Evolutionary conservation across 2,113 vertebrate genomes (phyloP), one percentile per base, ranked within the genome.

Genomic region (Thryonomys swinderianus): DNA sequence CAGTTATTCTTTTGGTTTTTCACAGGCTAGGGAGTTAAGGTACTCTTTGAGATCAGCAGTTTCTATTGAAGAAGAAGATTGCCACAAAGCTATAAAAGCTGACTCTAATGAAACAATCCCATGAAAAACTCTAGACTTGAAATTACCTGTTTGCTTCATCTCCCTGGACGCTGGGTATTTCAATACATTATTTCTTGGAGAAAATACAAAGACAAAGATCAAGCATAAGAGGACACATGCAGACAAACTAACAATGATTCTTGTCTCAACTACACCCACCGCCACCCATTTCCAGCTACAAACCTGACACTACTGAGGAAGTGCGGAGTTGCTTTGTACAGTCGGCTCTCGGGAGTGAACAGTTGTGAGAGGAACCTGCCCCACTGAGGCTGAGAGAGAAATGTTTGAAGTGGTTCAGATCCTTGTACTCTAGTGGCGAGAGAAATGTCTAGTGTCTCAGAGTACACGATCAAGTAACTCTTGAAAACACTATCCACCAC

Each of bases 81-180:
- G 6, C 7, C 3, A 76, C 11, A 42, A 27, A 74, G 42, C 37
- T 74, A 12, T 61, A 57, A 93, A 76, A 66, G 8, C 27, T 83
- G 42, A 76, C 23, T 87, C 25, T 93, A 86, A 71, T 61, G 13
- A 81, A 93, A 90, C 90, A 95, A 92, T 90, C 37, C 10, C 11
- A 1, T n/a, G 7, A 76, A 73, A 83, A 89, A 76, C 37, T 85
- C 23, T 42, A 42, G 30, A 71, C 2, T 64, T n/a, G 16, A 95
- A 91, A 95, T 69, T 84, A 13, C 11, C 87, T 3, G 17, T 87
- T 93, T 80, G 84, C 21, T 27, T 8, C 61, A 21, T 20, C 32
- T 93, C 25, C 88, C 51, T 32, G n/a, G 34, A 85, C 9, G 48
- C 8, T 2, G 4, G 66, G 27, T 82, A 6, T 67, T 48, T 73